phyloP scores from a whole-genome alignment of 2,797 vertebrate genomes.

The Potorous gilbertii region DNA sequence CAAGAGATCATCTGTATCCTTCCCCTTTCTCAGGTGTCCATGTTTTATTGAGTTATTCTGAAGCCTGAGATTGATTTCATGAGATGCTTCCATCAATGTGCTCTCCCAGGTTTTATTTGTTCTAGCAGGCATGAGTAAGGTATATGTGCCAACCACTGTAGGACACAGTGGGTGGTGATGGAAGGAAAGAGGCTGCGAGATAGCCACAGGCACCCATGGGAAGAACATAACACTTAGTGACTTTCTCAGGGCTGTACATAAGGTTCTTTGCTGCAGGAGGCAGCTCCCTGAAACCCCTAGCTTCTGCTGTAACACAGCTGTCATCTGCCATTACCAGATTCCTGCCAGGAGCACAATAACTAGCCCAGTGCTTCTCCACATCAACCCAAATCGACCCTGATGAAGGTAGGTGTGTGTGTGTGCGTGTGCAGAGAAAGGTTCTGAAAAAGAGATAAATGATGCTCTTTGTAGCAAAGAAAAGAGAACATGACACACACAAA shows the following conservation, averaged over 20 bases:
- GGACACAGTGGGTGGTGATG: neutral
- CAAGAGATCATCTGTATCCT: conserved; percentile 36
- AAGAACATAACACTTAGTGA: conserved; percentile 21
- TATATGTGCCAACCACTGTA: neutral
- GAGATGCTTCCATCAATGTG: conserved; percentile 29
- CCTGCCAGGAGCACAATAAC: conserved; percentile 43
- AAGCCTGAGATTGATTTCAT: conserved; percentile 44
- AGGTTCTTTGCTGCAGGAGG: conserved; percentile 44
- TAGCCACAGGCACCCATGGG: neutral
- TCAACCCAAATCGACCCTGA: conserved; percentile 10
- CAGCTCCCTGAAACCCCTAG: conserved; percentile 25
- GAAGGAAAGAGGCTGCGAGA: neutral
- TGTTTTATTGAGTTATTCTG: conserved; percentile 24
- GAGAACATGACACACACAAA: neutral
- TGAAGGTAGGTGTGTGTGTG: neutral
- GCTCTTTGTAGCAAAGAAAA: neutral
- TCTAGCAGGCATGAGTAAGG: conserved; percentile 36
- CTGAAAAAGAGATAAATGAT: neutral
- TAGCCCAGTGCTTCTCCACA: conserved; percentile 30
- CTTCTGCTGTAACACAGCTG: conserved; percentile 66
- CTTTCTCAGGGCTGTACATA: conserved; percentile 36
- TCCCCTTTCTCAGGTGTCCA: conserved; percentile 8
- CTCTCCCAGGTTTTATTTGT: conserved; percentile 34
- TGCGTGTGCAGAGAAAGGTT: neutral
- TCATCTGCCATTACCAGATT: conserved; percentile 48